Evolutionary conservation across 2,113 vertebrate genomes (phyloP).

Genomic region (Axis porcinus): DNA sequence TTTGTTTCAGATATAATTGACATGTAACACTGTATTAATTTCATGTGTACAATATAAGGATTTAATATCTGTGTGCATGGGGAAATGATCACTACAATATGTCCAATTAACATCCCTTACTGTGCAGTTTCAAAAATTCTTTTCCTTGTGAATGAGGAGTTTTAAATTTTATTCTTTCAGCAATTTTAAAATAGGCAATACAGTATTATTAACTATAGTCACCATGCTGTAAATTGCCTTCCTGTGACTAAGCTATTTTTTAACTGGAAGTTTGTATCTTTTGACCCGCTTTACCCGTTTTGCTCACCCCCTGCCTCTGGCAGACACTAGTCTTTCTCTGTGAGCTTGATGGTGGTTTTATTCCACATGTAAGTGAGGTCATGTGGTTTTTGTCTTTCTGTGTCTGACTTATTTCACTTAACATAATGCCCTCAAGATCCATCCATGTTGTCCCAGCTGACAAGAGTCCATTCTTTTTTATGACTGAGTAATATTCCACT

Average conservation of each 20-base stretch:
- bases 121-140: not conserved
- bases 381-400: not conserved
- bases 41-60: not conserved
- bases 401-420: not conserved
- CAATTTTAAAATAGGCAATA: not conserved
- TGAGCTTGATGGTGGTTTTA: not conserved
- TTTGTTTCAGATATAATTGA: not conserved
- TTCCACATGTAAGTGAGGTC: not conserved
- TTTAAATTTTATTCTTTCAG: not conserved
- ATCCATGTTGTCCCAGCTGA: not conserved
- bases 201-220: not conserved
- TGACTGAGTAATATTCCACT: not conserved
- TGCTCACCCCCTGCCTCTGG: not conserved
- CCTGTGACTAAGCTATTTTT: not conserved
- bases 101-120: not conserved
- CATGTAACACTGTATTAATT: not conserved
- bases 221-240: not conserved
- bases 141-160: not conserved
- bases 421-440: not conserved
- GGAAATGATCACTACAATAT: not conserved
- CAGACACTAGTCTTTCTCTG: not conserved
- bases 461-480: not conserved
- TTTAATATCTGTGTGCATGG: not conserved
- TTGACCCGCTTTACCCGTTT: not conserved
- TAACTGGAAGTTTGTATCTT: not conserved